phyloP scores from a whole-genome alignment of 2,113 vertebrate species.

The Leuciscus idus region DNA sequence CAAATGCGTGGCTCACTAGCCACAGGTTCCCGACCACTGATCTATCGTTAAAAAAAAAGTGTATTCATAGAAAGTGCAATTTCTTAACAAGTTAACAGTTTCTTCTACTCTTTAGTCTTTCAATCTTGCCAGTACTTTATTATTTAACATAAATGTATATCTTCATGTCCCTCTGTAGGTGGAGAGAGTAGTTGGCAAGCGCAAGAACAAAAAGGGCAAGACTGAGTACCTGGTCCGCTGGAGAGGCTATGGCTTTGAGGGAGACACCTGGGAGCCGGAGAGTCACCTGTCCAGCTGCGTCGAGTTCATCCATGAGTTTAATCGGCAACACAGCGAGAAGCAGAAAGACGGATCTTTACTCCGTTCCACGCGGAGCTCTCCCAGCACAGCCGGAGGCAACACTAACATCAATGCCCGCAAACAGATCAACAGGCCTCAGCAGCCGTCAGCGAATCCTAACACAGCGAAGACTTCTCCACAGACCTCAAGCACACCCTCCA shows the following conservation, averaged over 20 bases:
- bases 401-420: conserved; percentile 80
- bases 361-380: conserved; percentile 84
- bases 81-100: neutral
- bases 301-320: conserved; percentile 92
- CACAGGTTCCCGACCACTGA: no score
- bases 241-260: conserved; percentile 91
- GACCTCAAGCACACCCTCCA: conserved; percentile 6
- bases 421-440: conserved; percentile 80
- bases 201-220: conserved; percentile 92
- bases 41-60: neutral
- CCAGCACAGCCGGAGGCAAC: conserved; percentile 22
- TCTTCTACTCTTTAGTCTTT: neutral
- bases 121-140: neutral
- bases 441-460: conserved; percentile 67
- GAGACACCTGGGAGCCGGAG: conserved; percentile 97
- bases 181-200: conserved; percentile 90
- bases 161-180: conserved; percentile 76
- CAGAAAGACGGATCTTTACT: conserved; percentile 78
- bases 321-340: conserved; percentile 79
- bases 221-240: conserved; percentile 93
- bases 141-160: neutral
- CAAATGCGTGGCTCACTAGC: no score
- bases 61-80: neutral
- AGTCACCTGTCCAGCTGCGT: conserved; percentile 91
- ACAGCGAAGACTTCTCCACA: conserved; percentile 66